Evolutionary conservation across 1,140 invertebrate genomes (phyloP), one percentile per base, ranked within the genome.

Genomic region (Neotoxoptera formosana): DNA sequence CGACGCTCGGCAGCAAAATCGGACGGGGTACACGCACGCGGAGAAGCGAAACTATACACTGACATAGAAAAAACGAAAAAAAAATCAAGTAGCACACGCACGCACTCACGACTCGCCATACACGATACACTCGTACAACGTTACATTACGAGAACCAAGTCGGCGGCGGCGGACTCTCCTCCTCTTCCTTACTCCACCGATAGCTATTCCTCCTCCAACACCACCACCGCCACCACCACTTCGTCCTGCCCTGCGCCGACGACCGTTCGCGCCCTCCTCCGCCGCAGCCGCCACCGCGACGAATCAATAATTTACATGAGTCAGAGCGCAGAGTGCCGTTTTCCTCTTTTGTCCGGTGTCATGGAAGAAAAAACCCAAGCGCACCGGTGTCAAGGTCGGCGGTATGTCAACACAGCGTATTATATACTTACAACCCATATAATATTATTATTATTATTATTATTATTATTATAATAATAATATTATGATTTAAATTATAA

Each of bases 281-380:
- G 36, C 56, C 60, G 21, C 25, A n/a, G 67, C 90, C 67, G 41
- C 45, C 23, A 34, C n/a, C 91, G 36, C 47, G 91, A 84, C 67
- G 67, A 92, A 92, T 92, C 91, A 92, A 92, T 92, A 92, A 92
- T 92, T 92, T 92, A 81, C 91, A 67, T 92, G 91, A 92, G 91
- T 92, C 91, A 92, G 91, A 83, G 48, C n/a, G 88, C 88, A 11
- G 76, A 83, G 21, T 41, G 60, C 90, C 41, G 60, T 67, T 92
- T 92, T 67, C 47, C 60, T 48, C 47, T 83, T 92, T 92, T 92
- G 91, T 92, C 76, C 91, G 76, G 90, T 83, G 7, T 93, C 91
- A 93, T 93, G 91, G 91, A 93, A 93, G 51, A 93, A 83, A 93
- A 93, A 93, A 86, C 36, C 81, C 9, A 8, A 45, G 48, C 76